These are phyloP conservation scores for Siniperca knerii DNA, from an alignment of 2,113 vertebrate species.

Conservation along the genomic window DNA sequence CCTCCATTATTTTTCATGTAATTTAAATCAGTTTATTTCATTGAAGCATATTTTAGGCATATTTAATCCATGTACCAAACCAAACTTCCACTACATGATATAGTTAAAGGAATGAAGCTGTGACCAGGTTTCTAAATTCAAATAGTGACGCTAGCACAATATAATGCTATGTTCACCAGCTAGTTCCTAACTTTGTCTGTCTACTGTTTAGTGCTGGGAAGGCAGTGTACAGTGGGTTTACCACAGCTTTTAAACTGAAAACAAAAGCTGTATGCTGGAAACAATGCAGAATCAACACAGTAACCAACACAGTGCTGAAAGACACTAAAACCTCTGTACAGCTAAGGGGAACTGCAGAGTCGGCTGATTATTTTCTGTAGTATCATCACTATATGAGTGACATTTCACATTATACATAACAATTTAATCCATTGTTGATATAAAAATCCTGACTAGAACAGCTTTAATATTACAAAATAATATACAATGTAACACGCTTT, in stretches of 20 bases:
- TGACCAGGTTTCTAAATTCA: neutral
- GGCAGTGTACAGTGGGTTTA: neutral
- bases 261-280: neutral
- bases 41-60: too few relatives aligned
- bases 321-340: neutral
- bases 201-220: neutral
- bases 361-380: neutral
- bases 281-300: neutral
- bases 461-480: neutral
- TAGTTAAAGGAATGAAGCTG: neutral
- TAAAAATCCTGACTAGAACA: neutral
- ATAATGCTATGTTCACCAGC: neutral
- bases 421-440: neutral
- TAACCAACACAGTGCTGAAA: constrained; percentile 12
- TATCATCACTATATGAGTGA: neutral
- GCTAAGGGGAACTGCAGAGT: neutral
- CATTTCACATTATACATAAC: too few relatives aligned
- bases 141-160: neutral
- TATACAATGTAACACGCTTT: neutral
- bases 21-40: neutral
- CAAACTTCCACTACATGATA: too few relatives aligned
- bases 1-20: neutral
- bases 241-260: neutral
- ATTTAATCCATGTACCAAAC: too few relatives aligned
- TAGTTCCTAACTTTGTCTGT: neutral